phyloP scores from a whole-genome alignment of 2,797 vertebrate genomes.

The Sphenodon punctatus region DNA sequence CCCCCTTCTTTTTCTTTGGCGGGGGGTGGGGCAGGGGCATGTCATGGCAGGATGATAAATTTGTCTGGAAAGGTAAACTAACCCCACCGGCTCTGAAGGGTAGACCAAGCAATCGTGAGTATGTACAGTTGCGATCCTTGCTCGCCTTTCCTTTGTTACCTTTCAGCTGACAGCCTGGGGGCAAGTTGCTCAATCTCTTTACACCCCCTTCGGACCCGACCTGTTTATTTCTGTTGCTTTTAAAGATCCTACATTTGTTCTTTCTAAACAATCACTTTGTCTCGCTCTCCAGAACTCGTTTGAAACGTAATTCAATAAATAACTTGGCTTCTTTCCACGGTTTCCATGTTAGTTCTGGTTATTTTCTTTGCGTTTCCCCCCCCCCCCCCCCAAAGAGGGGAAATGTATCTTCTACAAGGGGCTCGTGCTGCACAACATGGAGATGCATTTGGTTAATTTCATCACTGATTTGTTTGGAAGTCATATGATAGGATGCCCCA shows the following conservation, averaged over 20 bases:
- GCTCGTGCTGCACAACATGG: background rate
- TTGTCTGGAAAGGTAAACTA: constrained; percentile 27
- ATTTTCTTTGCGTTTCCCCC: constrained; percentile 13
- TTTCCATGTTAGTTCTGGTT: constrained; percentile 27
- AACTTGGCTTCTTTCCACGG: background rate
- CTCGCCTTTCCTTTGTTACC: background rate
- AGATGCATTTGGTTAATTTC: background rate
- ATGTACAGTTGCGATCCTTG: background rate
- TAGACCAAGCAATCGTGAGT: constrained; percentile 9
- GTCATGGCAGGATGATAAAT: constrained; percentile 45
- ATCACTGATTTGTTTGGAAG: background rate
- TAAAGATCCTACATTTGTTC: constrained; percentile 15
- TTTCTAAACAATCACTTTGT: background rate
- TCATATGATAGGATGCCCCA: rapidly evolving
- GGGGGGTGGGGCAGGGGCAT: too few species aligned
- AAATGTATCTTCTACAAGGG: background rate
- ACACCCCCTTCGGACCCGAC: background rate
- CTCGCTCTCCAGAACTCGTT: too few species aligned
- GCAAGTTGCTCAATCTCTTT: background rate
- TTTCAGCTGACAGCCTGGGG: background rate
- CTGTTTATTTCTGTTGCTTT: constrained; percentile 40
- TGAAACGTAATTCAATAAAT: constrained; percentile 13
- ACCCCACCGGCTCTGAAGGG: background rate
- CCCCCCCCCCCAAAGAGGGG: too few species aligned
- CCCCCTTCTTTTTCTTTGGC: too few species aligned